Base-by-base conservation (phyloP, 2,113 vertebrate species). In the Rousettus leschenaultii region DNA sequence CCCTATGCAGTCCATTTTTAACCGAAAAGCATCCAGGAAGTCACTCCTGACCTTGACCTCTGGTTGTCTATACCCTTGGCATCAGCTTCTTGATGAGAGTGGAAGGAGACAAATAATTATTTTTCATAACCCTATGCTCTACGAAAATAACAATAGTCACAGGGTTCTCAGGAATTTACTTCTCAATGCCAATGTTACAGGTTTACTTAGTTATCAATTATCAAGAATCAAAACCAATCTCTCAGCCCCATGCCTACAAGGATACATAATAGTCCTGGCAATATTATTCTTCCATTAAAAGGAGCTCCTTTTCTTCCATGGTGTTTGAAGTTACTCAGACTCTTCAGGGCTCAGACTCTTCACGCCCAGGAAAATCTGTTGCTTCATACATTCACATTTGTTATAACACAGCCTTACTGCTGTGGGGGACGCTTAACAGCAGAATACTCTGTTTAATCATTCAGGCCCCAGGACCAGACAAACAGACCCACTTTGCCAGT, bases 301-400 rank as follows among this genome's bases (percentile, higher is more conserved):
- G 51, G 21, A 83, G 68, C 6, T 45, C 5, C 40, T 9, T 70
- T 89, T 87, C 16, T 86, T 74, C 73, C 55, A 28, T 66, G 21
- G 53, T 82, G 24, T 86, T 92, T 96, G 53, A 85, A 91, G 40
- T 91, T 86, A 83, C 71, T 55, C 28, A 55, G 43, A 78, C 22
- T 63, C 35, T 83, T 94, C 48, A 19, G 28, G 28, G 45, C 26
- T 80, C 48, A 86, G 13, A 82, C 55, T 75, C 7, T 68, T 82
- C 35, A 94, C 70, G 80, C 18, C 55, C 57, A 84, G 63, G 73
- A 84, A 97, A 83, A 87, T 70, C 35, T 75, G 68, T 65, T 74
- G 53, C 57, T 95, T 80, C 61, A 86, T 59, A 40, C 21, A 86
- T 45, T 70, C 2, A 0, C 19, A 57, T 78, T 95, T 63, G 57